phyloP scores from a whole-genome alignment of 2,888 invertebrate genomes.

The Lepetodrilus schrolli region DNA sequence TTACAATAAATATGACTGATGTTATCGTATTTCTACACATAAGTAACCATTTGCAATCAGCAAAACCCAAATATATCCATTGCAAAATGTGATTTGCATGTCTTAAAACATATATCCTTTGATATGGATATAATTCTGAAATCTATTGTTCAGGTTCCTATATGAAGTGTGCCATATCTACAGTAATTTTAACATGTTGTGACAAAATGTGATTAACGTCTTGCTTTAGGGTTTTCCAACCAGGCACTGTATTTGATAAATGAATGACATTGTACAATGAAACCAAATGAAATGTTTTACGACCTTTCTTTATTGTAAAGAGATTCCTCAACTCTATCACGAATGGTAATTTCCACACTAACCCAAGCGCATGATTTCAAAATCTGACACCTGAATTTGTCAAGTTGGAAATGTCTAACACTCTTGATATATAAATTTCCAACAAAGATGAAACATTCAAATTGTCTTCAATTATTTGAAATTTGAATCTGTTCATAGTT shows the following conservation, averaged over 20 bases:
- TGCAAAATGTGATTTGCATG: not conserved
- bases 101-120: not conserved
- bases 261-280: not conserved
- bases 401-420: not conserved
- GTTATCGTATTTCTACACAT: slow-evolving; percentile 3
- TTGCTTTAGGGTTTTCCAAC: not conserved
- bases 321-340: not conserved
- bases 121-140: not conserved
- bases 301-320: not conserved
- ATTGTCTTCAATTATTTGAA: slow-evolving; percentile 3
- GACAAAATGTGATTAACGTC: not conserved
- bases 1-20: not conserved
- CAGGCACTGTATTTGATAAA: not conserved
- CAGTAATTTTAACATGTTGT: not conserved
- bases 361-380: not conserved
- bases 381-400: not conserved
- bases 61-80: not conserved
- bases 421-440: not conserved
- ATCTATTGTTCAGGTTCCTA: not conserved
- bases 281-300: not conserved
- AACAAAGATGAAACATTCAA: slow-evolving; percentile 9
- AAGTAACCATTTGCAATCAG: slow-evolving; percentile 6
- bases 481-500: not conserved
- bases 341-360: not conserved
- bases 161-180: not conserved